phyloP scores from a whole-genome alignment of 2,113 vertebrate species.

The Himantopus leucocephalus region DNA sequence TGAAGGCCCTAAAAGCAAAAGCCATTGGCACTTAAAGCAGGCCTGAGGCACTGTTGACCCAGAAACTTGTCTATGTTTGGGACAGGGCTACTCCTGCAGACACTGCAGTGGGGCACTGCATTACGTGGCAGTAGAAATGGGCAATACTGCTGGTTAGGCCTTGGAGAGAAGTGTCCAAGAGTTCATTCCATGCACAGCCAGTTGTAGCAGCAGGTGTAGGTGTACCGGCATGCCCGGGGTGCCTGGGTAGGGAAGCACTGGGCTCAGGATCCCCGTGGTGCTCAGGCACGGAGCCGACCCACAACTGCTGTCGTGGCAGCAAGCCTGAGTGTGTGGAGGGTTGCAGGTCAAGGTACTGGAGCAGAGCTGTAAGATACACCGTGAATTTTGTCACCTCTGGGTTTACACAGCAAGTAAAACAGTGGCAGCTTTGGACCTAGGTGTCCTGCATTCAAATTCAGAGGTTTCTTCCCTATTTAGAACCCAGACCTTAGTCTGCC shows the following conservation, averaged over 20 bases:
- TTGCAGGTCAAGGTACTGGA: neutral
- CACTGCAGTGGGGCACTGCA: neutral
- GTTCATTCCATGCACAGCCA: no score
- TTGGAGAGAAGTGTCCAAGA: neutral
- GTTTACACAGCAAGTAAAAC: neutral
- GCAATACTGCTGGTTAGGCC: rapidly evolving
- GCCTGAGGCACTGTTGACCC: neutral
- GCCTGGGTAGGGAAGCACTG: neutral
- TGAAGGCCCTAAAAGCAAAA: neutral
- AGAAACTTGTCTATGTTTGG: no score
- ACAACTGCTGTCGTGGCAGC: rapidly evolving
- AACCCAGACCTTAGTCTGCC: neutral
- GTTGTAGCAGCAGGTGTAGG: neutral
- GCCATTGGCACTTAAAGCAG: neutral
- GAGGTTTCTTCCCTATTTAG: neutral
- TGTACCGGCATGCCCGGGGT: neutral
- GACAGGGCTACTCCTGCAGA: neutral
- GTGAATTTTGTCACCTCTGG: neutral
- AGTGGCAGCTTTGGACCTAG: neutral
- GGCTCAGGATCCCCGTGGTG: rapidly evolving
- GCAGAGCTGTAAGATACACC: neutral
- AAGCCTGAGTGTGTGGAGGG: neutral
- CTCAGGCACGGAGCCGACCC: neutral
- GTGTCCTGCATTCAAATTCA: neutral
- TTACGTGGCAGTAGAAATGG: rapidly evolving